These are phyloP conservation scores for Chionomys nivalis DNA, from an alignment of 2,113 vertebrate genomes.

Conservation along the genomic window DNA sequence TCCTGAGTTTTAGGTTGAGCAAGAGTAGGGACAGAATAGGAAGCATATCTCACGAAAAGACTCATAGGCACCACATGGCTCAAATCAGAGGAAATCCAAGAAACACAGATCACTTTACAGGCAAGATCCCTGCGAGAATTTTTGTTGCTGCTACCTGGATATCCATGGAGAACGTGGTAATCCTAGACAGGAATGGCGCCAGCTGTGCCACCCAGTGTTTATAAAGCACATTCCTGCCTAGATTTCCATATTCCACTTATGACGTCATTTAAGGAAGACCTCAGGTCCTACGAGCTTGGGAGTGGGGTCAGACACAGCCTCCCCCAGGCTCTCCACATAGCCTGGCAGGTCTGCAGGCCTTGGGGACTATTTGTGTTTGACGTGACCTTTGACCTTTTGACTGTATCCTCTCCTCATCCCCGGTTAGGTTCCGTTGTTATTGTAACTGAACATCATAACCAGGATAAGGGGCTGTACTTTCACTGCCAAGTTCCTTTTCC, in stretches of 20 bases:
- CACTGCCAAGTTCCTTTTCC: not conserved
- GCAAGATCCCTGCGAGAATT: not conserved
- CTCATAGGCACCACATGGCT: accelerated
- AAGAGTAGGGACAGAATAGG: not conserved
- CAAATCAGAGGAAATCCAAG: accelerated
- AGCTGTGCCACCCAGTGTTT: no score
- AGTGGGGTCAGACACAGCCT: not conserved
- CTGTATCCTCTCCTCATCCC: accelerated
- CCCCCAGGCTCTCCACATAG: not conserved
- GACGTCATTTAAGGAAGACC: accelerated
- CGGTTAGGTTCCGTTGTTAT: not conserved
- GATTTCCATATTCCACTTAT: accelerated
- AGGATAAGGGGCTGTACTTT: accelerated
- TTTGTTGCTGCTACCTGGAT: not conserved
- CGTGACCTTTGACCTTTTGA: not conserved
- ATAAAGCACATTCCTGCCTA: not conserved
- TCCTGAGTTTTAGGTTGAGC: not conserved
- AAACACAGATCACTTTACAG: no score
- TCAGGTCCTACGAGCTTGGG: accelerated
- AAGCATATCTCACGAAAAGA: not conserved
- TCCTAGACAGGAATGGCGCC: not conserved
- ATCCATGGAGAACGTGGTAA: accelerated
- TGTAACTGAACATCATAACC: accelerated
- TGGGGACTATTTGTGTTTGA: accelerated
- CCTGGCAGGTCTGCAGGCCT: not conserved